Evolutionary conservation across 2,797 vertebrate species (phyloP).

Genomic region (Peromyscus melanophrys): DNA sequence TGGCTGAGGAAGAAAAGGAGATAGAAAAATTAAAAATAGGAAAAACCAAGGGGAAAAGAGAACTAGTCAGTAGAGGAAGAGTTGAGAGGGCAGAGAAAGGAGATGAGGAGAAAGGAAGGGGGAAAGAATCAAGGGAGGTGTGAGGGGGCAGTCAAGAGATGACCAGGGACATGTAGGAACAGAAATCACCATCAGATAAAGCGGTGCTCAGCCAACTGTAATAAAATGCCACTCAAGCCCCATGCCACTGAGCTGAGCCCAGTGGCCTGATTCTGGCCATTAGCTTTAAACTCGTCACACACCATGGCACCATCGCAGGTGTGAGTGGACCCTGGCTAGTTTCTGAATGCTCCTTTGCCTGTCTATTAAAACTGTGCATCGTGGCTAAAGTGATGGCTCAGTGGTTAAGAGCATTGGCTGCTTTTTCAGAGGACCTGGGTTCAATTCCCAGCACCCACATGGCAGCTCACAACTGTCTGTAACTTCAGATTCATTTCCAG

Average conservation of each 20-base stretch:
- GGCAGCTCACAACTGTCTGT: too few species aligned
- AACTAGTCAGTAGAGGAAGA: too few species aligned
- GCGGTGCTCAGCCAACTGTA: not conserved
- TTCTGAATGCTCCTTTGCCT: not conserved
- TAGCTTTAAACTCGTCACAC: not conserved
- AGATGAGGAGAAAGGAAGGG: not conserved
- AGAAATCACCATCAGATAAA: not conserved
- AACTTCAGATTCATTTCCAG: too few species aligned
- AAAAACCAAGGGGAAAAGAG: not conserved
- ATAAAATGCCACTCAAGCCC: not conserved
- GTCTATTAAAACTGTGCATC: not conserved
- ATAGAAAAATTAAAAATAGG: not conserved
- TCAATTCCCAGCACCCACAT: too few species aligned
- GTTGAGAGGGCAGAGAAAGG: too few species aligned
- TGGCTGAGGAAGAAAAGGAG: not conserved
- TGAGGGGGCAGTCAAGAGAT: not conserved
- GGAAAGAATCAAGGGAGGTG: not conserved
- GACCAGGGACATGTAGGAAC: fast-evolving
- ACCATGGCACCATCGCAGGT: not conserved
- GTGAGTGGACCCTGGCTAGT: conserved; percentile 32
- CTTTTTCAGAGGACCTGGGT: too few species aligned
- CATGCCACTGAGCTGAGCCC: conserved; percentile 16
- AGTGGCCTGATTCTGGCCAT: conserved; percentile 12
- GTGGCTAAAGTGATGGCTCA: not conserved
- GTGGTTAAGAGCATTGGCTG: too few species aligned